Base-by-base conservation (phyloP, 2,113 vertebrate genomes). In the Delphinus delphis region DNA sequence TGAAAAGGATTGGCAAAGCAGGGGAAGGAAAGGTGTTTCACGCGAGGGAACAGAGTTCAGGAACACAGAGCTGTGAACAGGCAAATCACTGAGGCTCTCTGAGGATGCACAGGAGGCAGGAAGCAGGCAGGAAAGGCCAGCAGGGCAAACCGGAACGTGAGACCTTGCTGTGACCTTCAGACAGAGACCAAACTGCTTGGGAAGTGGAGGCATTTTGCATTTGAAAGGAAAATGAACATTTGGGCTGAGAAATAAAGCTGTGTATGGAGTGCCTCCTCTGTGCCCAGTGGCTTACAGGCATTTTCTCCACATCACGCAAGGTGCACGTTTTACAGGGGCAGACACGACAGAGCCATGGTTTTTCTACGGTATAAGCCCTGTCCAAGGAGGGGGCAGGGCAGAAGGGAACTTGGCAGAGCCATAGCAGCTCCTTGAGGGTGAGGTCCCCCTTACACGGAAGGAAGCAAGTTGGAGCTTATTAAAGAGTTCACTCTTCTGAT, bases 141-240 rank as follows among this genome's bases (percentile, higher is more conserved):
- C 25, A 31, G 62, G 90, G 80, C 70, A n/a, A 58, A 89, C 44
- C 0, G 1, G 93, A 97, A 90, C 81, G 6, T 5, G 38, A 86
- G 96, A 84, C 85, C 97, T 90, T 73, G 50, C 62, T 2, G 10
- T 33, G 95, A 96, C 94, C 95, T 94, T 90, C 84, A 36, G 71
- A 36, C 50, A 80, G 93, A 58, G 88, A 38, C 38, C 55, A 36
- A 38, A 88, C 18, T 68, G 62, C 21, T 55, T 33, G 38, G 73
- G 63, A 73, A 25, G 6, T 47, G 77, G 65, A 95, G 71, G 38
- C 28, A 5, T 53, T 93, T 77, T 90, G 84, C 2, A 4, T 94
- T 80, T 65, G 85, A 81, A 55, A 55, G 33, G 62, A 90, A 90
- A 93, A 36, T 74, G 4, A 62, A 73, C 71, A 36, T 58, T 31